Evolutionary conservation across 2,113 vertebrate genomes (phyloP).

Genomic region (Ailurus styani): DNA sequence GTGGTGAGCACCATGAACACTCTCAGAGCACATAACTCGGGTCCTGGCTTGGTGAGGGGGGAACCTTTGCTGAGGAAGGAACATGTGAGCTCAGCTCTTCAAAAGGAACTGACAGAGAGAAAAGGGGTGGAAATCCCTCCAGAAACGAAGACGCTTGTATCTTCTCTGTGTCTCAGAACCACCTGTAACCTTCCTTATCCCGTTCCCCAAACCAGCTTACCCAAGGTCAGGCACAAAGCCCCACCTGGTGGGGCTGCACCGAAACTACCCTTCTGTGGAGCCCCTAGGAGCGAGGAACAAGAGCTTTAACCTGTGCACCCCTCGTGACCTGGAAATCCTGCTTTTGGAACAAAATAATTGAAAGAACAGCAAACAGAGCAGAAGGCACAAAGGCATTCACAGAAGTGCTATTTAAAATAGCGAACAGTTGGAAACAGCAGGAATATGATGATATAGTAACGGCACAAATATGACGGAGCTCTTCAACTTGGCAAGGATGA

Average conservation of each 20-base stretch:
- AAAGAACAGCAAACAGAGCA: not conserved
- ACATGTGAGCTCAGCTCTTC: not conserved
- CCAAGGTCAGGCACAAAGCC: not conserved
- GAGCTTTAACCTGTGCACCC: not conserved
- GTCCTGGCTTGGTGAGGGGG: not conserved
- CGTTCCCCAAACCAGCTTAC: not conserved
- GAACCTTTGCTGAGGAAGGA: not conserved
- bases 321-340: not conserved
- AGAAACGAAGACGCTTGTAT: not conserved
- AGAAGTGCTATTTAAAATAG: not conserved
- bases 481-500: not conserved
- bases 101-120: not conserved
- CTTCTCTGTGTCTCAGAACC: not conserved
- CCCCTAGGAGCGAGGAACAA: not conserved
- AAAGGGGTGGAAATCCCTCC: not conserved
- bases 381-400: not conserved
- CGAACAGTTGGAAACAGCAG: not conserved
- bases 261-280: not conserved
- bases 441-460: not conserved
- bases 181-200: not conserved
- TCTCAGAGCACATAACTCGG: not conserved
- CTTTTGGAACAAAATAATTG: not conserved
- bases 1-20: not conserved
- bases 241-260: fast-evolving
- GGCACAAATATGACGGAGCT: not conserved